Base-by-base conservation (phyloP, 2,888 invertebrate species). In the Pseudococcus jackbeardsleyi region DNA sequence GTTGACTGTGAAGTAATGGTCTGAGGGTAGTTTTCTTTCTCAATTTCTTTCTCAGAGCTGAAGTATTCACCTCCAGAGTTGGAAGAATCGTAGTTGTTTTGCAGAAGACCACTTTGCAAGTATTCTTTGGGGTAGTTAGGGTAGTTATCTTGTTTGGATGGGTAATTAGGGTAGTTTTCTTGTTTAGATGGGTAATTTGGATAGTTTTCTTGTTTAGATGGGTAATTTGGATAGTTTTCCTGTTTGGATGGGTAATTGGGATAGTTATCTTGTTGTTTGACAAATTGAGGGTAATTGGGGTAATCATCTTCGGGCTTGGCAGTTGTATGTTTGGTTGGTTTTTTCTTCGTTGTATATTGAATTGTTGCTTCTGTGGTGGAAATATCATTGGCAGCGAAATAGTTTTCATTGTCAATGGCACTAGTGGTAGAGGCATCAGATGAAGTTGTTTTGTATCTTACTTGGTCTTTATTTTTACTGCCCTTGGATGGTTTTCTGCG, bases 291-390 rank as follows among this genome's bases (percentile, higher is more conserved):
- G 42, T 88, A 88, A 88, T 89, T 89, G 82, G 46, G 89, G 85
- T 84, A 89, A 84, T 89, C 90, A 89, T 89, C 39, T 88, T 89
- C 68, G 42, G 92, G 91, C 33, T 90, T 89, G 12, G 91, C 92
- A 11, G 91, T 92, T 91, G 91, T 90, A 19, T 88, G 77, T 39
- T 89, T 89, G 12, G 77, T 59, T 9, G 84, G 86, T 59, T 77
- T 89, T 33, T 86, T 86, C 17, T 84, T 87, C 5, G 84, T 68
- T 0, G 86, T 64, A 12, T 86, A 46, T 19, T 59, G 46, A 19
- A 68, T 68, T 0, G 68, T 42, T 2, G 64, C 46, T 7, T 59
- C 64, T 12, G 86, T 68, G 0, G 46, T 12, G 17, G 86, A 22
- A 9, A 68, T 46, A 19, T 86, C 86, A 26, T 88, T 82, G 15